Percentiles rank a stretch among this genome's conserved stretches.
Evolutionary conservation across 2,888 invertebrate species (phyloP).

Genomic region (Syrphus vitripennis): DNA sequence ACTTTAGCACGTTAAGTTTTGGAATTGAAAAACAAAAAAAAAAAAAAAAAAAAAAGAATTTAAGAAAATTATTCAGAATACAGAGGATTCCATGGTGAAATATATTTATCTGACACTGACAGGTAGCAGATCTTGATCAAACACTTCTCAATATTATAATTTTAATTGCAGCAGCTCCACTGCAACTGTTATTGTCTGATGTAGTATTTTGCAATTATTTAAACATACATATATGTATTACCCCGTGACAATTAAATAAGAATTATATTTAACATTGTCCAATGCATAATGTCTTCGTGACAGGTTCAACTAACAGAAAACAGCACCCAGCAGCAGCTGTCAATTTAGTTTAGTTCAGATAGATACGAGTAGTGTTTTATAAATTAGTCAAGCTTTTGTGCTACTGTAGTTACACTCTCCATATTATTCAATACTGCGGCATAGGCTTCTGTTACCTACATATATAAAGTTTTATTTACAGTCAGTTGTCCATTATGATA

Average conservation of each 20-base stretch:
- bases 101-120: constrained; percentile 37
- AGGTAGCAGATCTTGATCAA: constrained; percentile 32
- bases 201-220: constrained; percentile 44
- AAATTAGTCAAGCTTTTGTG: constrained; percentile 14
- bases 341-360: constrained; percentile 14
- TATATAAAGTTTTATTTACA: constrained; percentile 27
- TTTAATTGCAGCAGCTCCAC: constrained; percentile 31
- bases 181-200: constrained; percentile 7
- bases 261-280: constrained; percentile 61
- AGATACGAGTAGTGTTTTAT: neutral
- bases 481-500: constrained; percentile 56
- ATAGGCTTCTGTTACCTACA: neutral
- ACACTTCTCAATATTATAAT: constrained; percentile 37
- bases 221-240: constrained; percentile 12
- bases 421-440: constrained; percentile 23
- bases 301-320: constrained; percentile 15
- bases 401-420: constrained; percentile 21
- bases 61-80: neutral
- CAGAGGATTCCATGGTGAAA: constrained; percentile 3
- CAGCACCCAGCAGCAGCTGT: constrained; percentile 17
- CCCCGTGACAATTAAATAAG: constrained; percentile 50
- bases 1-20: neutral
- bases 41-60: too few relatives aligned
- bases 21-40: neutral
- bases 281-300: constrained; percentile 46